Evolutionary conservation across 2,888 invertebrate species (phyloP).

Genomic region (Hyppa rectilinea): DNA sequence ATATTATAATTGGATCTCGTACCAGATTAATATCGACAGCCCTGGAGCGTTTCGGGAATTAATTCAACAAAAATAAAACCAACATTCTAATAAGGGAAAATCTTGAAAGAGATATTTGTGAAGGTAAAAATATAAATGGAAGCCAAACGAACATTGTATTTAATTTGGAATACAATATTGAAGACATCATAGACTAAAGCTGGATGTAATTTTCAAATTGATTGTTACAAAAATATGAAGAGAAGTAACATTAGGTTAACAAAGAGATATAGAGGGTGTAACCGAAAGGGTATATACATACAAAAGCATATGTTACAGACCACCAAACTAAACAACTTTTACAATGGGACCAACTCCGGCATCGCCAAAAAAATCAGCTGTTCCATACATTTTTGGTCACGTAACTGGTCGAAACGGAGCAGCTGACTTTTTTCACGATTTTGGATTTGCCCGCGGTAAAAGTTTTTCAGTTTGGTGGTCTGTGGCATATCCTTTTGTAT

Average conservation of each 20-base stretch:
- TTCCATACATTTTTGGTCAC: no score
- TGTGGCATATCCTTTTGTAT: no score
- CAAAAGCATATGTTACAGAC: no score
- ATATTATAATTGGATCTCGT: constrained; percentile 53
- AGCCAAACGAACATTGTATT: constrained; percentile 28
- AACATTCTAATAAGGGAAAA: constrained; percentile 37
- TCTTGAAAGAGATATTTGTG: constrained; percentile 35
- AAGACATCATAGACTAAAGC: constrained; percentile 10
- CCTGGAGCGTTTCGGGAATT: constrained; percentile 21
- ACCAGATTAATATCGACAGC: constrained; percentile 42
- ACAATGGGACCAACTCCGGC: no score
- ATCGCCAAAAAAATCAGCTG: no score
- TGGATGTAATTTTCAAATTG: constrained; percentile 19
- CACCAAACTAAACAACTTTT: no score
- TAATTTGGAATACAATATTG: constrained; percentile 35
- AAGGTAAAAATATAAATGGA: constrained; percentile 42
- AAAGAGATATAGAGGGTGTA: no score
- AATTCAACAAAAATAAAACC: constrained; percentile 42
- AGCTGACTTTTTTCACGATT: no score
- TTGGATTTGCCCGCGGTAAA: no score
- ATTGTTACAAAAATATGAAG: not conserved
- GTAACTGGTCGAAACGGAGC: no score
- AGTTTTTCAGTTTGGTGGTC: no score
- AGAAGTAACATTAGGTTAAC: not conserved
- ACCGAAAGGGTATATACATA: no score